Conservation (phyloP, 2,113 vertebrate species). For the Nanorana parkeri region DNA sequence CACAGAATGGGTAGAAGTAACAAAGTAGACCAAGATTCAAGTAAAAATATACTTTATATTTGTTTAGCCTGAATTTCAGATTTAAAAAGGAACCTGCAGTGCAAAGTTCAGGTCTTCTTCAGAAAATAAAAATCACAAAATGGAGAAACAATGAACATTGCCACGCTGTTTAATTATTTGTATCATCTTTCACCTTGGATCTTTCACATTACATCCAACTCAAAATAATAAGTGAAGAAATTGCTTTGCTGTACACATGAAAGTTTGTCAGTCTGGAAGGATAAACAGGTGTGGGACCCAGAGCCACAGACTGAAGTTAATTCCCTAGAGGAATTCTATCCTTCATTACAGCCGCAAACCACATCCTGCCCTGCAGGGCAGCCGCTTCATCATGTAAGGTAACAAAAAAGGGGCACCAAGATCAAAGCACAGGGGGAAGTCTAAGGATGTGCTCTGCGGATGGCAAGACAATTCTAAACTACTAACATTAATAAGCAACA, state of each 20-base stretch:
- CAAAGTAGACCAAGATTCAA: too few relatives aligned
- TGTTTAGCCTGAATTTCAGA: too few relatives aligned
- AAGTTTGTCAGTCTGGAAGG: too few relatives aligned
- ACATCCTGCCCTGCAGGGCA: conserved; percentile 19
- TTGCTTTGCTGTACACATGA: neutral
- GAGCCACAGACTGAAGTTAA: neutral
- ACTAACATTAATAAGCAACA: conserved; percentile 13
- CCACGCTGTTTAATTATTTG: too few relatives aligned
- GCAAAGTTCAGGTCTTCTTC: too few relatives aligned
- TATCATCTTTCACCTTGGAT: too few relatives aligned
- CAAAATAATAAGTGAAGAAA: neutral
- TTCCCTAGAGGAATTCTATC: neutral
- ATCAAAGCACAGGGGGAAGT: conserved; percentile 15
- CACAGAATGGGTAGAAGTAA: too few relatives aligned
- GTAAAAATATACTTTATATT: too few relatives aligned
- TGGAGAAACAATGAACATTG: too few relatives aligned
- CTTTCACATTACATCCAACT: too few relatives aligned
- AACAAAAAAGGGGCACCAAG: conserved; percentile 5
- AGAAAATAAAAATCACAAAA: too few relatives aligned
- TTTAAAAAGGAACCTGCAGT: too few relatives aligned
- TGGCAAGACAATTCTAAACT: neutral
- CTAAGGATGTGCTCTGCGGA: conserved; percentile 12
- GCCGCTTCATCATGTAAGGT: neutral
- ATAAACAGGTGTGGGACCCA: neutral
- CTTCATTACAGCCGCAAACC: conserved; percentile 19